Evolutionary conservation across 2,113 vertebrate genomes (phyloP), one percentile per base, ranked within the genome.

Genomic region (Menidia beryllina): DNA sequence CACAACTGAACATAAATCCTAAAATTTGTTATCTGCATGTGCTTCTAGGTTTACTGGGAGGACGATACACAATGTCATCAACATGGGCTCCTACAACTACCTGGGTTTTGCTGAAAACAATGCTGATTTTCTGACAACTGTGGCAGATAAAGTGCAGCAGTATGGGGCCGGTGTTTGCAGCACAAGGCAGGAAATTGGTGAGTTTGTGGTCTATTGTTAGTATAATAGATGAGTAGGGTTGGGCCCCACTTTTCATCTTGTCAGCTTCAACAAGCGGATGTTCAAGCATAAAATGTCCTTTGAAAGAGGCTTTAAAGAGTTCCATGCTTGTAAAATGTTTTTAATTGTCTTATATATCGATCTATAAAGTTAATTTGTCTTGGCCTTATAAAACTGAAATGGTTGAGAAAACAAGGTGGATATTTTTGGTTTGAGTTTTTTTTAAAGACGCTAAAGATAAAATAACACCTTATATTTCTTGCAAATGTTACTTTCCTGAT

Each of bases 11-110:
- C 7, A 49, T 10, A 47, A 73, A 57, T 34, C 26, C 23, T 39
- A 20, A 69, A 76, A 51, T 81, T 83, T 27, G 45, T 70, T 30
- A 45, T 76, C 62, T 77, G 81, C 10, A 27, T 70, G 24, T 56
- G 30, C 48, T 75, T 72, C 2, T 78, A 98, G 97, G 82, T 93
- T 95, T 82, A 98, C 97, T 12, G 96, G 97, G 81, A 95, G 72
- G 85, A 90, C 89, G 15, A 89, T 97, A 79, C 92, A 94, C 84
- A 91, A 96, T 65, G 94, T 95, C 52, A 96, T 98, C 90, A 98
- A 98, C 88, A 95, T 97, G 95, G 96, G 95, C 76, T 98, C 97
- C 30, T 98, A 98, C 91, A 98, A 98, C 88, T 98, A 97, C 89
- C 96, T 98, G 52, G 97, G 96, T 52, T 94, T 97, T 58, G 95